Evolutionary conservation across 2,113 vertebrate genomes (phyloP).

Genomic region (Tiliqua scincoides): DNA sequence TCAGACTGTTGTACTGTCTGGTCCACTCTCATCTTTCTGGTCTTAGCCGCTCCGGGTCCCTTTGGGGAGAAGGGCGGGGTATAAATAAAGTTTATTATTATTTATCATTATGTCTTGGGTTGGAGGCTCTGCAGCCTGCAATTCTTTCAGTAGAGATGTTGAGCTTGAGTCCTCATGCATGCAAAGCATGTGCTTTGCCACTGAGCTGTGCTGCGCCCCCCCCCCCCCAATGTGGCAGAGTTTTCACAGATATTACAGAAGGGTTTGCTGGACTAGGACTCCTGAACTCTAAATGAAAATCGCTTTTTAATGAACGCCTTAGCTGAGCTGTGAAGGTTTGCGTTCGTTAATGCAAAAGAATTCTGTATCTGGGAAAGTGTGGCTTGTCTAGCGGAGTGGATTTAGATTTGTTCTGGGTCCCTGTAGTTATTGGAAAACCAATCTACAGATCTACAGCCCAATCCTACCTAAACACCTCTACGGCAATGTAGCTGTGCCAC

Average conservation of each 20-base stretch:
- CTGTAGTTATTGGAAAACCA: neutral
- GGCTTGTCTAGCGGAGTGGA: conserved; percentile 1
- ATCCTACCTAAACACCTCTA: no score
- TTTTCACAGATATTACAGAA: neutral
- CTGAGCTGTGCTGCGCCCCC: no score
- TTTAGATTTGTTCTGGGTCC: neutral
- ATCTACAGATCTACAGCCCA: neutral
- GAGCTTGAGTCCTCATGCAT: neutral
- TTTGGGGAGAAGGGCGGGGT: no score
- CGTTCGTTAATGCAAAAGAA: neutral
- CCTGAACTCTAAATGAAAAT: neutral
- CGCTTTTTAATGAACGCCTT: neutral
- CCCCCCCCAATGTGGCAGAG: no score
- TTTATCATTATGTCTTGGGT: no score
- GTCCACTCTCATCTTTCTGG: no score
- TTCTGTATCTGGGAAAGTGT: neutral
- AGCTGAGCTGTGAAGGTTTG: neutral
- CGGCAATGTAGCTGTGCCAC: no score
- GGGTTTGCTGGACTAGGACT: neutral
- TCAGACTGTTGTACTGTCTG: neutral
- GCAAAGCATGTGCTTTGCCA: neutral
- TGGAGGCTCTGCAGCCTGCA: neutral
- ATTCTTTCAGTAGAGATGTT: neutral
- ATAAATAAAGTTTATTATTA: no score
- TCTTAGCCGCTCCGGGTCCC: no score